phyloP scores from a whole-genome alignment of 2,113 vertebrate genomes.

The Cavia aperea region DNA sequence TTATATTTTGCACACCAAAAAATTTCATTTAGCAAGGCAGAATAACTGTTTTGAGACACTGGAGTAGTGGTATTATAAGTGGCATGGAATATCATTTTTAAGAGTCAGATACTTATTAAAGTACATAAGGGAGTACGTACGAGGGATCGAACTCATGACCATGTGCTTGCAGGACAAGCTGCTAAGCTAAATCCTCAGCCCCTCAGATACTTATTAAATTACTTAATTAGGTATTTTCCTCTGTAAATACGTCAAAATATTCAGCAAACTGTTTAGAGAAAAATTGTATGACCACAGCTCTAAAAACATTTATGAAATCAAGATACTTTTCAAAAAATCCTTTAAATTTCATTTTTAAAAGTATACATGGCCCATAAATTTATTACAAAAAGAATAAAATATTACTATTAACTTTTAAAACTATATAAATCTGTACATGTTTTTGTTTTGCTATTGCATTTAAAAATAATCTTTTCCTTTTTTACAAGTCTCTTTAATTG shows the following conservation, averaged over 20 bases:
- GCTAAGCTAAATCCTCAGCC: no score
- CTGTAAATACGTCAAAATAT: neutral
- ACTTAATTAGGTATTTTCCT: neutral
- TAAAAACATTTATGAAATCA: neutral
- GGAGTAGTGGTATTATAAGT: neutral
- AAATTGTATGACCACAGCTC: neutral
- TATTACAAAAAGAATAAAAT: neutral
- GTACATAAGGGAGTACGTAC: neutral
- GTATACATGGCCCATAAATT: neutral
- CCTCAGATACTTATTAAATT: neutral
- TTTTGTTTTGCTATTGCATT: neutral
- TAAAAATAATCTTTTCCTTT: neutral
- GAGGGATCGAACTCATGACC: no score
- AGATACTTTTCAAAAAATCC: neutral
- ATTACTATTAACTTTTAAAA: neutral
- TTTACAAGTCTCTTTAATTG: neutral
- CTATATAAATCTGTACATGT: neutral
- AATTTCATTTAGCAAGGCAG: neutral
- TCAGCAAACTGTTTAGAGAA: neutral
- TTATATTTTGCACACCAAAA: neutral
- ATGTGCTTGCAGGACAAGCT: no score
- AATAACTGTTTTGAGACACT: neutral
- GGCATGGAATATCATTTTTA: neutral
- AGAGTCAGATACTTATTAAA: neutral
- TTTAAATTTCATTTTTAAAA: neutral